Evolutionary conservation across 30 jellyfish, hydroid and myxozoan species (phyloP).

Genomic region (Mastigias papua): DNA sequence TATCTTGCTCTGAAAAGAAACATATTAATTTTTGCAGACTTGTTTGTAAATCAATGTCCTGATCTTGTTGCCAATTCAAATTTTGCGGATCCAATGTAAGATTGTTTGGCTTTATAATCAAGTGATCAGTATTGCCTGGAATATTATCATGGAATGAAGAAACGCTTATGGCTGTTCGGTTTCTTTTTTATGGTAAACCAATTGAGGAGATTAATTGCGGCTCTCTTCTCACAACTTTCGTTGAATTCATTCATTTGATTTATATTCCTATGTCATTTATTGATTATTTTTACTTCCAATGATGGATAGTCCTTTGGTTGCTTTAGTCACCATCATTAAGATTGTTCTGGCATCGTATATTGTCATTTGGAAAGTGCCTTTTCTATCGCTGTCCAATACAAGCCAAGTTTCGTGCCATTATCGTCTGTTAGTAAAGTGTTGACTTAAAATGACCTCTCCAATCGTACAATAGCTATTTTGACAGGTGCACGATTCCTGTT

Average conservation of each 20-base stretch:
- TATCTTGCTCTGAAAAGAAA: too few relatives aligned
- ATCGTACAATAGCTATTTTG: not conserved
- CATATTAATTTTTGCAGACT: not conserved
- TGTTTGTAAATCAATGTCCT: not conserved
- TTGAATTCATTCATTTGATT: conserved; percentile 5
- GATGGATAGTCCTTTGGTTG: not conserved
- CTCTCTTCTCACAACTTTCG: not conserved
- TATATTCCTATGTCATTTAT: not conserved
- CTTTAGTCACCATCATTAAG: not conserved
- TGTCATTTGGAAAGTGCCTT: not conserved
- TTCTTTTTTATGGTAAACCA: conserved; percentile 18
- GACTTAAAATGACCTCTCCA: not conserved
- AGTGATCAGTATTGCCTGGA: conserved; percentile 19
- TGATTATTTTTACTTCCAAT: not conserved
- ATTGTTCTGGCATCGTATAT: not conserved
- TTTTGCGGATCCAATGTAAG: conserved; percentile 2
- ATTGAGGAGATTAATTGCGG: not conserved
- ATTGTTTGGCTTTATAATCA: conserved; percentile 2
- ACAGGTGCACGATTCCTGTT: conserved; percentile 5
- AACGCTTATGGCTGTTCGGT: conserved; percentile 4
- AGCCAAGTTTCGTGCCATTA: not conserved
- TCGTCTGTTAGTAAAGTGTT: not conserved
- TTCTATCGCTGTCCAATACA: not conserved
- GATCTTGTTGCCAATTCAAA: not conserved
- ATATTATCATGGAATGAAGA: conserved; percentile 1